Evolutionary conservation across 2,888 invertebrate genomes (phyloP).

Genomic region (Lycocerus yunnanus): DNA sequence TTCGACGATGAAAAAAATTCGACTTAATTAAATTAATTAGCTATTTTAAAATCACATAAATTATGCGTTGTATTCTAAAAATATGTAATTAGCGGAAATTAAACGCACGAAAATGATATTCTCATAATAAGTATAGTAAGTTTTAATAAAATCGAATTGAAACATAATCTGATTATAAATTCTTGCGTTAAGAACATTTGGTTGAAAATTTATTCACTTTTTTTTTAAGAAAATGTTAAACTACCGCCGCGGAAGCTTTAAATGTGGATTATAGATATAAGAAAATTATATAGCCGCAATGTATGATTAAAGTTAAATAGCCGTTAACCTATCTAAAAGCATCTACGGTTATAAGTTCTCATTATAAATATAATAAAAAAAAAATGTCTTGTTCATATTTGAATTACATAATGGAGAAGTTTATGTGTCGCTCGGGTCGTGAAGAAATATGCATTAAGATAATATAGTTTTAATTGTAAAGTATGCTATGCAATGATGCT

Average conservation of each 20-base stretch:
- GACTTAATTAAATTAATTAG: background rate
- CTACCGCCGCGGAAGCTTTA: constrained; percentile 1
- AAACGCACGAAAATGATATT: background rate
- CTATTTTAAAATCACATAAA: background rate
- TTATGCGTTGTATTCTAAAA: background rate
- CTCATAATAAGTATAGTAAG: background rate
- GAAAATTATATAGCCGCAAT: background rate
- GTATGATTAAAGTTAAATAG: constrained; percentile 5
- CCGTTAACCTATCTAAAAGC: background rate
- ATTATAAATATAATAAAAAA: background rate
- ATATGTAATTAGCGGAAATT: background rate
- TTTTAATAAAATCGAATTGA: background rate
- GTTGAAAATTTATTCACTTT: background rate
- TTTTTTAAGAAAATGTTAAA: background rate
- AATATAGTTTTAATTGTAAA: background rate
- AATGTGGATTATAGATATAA: constrained; percentile 4
- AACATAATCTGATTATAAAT: background rate
- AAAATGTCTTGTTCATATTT: background rate
- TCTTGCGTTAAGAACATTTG: background rate
- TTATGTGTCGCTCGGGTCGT: background rate
- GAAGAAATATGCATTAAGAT: background rate
- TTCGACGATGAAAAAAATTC: background rate
- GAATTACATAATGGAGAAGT: background rate
- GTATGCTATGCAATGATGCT: background rate
- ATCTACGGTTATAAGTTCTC: background rate